Percentiles rank a stretch among this genome's conserved stretches.
Conservation (phyloP, 2,797 vertebrate species). For the Clarias pachynema region DNA sequence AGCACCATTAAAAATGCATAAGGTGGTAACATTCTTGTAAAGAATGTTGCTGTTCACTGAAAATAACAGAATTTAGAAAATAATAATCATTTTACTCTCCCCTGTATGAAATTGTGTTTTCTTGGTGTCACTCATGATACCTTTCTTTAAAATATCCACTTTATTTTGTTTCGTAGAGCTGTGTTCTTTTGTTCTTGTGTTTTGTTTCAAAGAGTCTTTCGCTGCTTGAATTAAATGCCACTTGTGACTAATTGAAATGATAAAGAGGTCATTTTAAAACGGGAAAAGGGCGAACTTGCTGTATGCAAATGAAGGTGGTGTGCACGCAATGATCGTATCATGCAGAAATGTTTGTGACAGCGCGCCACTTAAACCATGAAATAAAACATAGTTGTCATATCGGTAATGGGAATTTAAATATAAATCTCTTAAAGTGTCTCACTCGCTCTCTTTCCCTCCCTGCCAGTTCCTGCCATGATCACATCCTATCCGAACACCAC, state of each 20-base stretch:
- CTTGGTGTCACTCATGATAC: not conserved
- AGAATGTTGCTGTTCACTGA: not conserved
- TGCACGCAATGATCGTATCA: not conserved
- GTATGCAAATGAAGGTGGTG: not conserved
- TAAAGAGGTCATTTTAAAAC: not conserved
- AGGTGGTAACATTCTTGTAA: not conserved
- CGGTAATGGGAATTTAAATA: conserved; percentile 27
- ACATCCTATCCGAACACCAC: conserved; percentile 98
- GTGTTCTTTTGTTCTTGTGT: not conserved
- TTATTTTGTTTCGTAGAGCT: not conserved
- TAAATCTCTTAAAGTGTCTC: conserved; percentile 46
- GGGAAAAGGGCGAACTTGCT: not conserved
- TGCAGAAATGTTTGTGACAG: not conserved
- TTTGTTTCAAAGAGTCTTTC: not conserved
- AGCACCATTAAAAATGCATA: not conserved
- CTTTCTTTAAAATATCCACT: not conserved
- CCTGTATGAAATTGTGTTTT: not conserved
- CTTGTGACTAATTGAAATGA: conserved; percentile 7
- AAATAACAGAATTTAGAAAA: not conserved
- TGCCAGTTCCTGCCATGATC: conserved; percentile 95
- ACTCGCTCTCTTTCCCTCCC: not conserved
- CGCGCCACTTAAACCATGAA: not conserved
- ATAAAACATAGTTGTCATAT: not conserved
- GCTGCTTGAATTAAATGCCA: not conserved
- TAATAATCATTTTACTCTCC: conserved; percentile 17